phyloP scores from a whole-genome alignment of 2,888 invertebrate species.

The Aphodius sticticus region DNA sequence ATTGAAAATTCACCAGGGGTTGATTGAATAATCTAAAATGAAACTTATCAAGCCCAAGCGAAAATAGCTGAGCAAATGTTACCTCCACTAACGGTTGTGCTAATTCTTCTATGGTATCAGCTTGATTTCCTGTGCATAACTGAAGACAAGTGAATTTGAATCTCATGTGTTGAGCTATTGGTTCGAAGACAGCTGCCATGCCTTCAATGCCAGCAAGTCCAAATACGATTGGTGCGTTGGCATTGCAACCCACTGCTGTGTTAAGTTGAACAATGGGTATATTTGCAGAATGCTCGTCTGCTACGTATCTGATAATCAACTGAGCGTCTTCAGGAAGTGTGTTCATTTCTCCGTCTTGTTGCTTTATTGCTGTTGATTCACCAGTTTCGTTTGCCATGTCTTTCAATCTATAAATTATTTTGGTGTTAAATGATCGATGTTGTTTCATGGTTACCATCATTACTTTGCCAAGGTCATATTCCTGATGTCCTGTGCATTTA shows the following conservation, averaged over 20 bases:
- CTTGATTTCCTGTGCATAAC: slow-evolving; percentile 59
- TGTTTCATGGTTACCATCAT: neutral
- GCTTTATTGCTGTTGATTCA: slow-evolving; percentile 7
- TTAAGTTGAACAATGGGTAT: slow-evolving; percentile 19
- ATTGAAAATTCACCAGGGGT: slow-evolving; percentile 67
- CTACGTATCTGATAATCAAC: slow-evolving; percentile 68
- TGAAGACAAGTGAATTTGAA: slow-evolving; percentile 66
- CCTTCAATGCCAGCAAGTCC: slow-evolving; percentile 77
- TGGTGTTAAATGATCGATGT: neutral
- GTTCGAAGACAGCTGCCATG: slow-evolving; percentile 64
- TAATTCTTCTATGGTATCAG: slow-evolving; percentile 62
- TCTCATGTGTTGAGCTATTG: slow-evolving; percentile 63
- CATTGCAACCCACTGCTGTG: neutral
- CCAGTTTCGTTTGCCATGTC: slow-evolving; percentile 61
- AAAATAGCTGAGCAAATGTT: slow-evolving; percentile 40
- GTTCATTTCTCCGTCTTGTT: slow-evolving; percentile 18
- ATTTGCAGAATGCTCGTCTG: slow-evolving; percentile 64
- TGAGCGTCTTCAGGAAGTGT: slow-evolving; percentile 60
- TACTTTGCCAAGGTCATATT: slow-evolving; percentile 76
- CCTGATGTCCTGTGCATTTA: slow-evolving; percentile 87
- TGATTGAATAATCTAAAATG: slow-evolving; percentile 18
- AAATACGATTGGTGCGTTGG: slow-evolving; percentile 60
- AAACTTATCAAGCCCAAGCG: neutral
- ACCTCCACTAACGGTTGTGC: slow-evolving; percentile 65
- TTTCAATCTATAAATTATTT: slow-evolving; percentile 57